Base-by-base conservation (phyloP, 2,888 invertebrate species). In the Hydraecia micacea region DNA sequence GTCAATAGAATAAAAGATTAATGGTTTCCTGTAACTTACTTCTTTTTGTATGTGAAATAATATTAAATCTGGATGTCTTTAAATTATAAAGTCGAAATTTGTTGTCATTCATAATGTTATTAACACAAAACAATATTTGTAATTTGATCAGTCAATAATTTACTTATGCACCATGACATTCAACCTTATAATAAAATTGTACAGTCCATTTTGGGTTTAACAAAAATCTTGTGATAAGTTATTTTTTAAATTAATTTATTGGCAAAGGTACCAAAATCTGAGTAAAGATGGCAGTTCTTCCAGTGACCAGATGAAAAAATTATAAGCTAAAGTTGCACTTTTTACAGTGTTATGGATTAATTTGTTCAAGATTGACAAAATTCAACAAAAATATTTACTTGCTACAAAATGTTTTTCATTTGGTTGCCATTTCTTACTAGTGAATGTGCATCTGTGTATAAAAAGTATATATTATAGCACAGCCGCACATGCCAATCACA, bases 371-470 rank as follows among this genome's bases (percentile, higher is more conserved):
- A 67, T 60, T 18, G 4, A 39, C 8, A 9, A 46, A 55, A 2
- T 73, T 18, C 4, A 46, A 36, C 39, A 11, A 25, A 52, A 55
- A 42, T 49, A 52, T 73, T 65, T 42, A 32, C 1, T 13, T 15
- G 25, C 6, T 36, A 7, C 9, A 71, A 18, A n/a, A 42, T 42
- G 1, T 63, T 81, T 84, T 87, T 83, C 83, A 86, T 82, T 81
- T 87, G 87, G 73, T 89, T 75, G 60, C 78, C 68, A 28, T 66
- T 68, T 74, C 63, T 65, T 58, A 73, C 36, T 83, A 85, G 82
- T 79, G 21, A 32, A 81, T 88, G 88, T 88, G 90, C 78, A 81
- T 80, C 90, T 88, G 89, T 92, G 88, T 88, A 76, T 83, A 72
- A 73, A 77, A 85, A 79, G 70, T 69, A 80, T 66, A 70, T 77